Base-by-base conservation (phyloP, 2,113 vertebrate genomes). In the Columba janthina region DNA sequence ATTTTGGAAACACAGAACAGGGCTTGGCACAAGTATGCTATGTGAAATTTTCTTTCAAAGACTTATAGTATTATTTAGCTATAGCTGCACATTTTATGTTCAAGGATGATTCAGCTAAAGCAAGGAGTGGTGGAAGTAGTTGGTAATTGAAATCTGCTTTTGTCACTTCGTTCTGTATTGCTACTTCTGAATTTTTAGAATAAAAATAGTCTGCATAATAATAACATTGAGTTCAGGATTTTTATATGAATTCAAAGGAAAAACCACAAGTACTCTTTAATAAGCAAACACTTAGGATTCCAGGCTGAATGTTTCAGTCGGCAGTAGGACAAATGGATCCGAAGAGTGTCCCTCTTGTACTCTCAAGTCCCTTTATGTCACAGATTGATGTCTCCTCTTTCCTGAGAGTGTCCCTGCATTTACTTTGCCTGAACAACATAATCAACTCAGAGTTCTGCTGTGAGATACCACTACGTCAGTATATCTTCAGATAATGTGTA, bases 351-450 rank as follows among this genome's bases (percentile, higher is more conserved):
- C 90, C 93, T 93, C 75, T 93, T 95, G 94, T 90, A 88, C 94
- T 90, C 88, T 96, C 70, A 93, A 86, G 90, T 96, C 93, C 94
- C 82, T 94, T 96, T 96, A 95, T 96, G 93, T 95, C 95, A 96
- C 92, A 95, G 85, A 93, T 95, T 94, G 93, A 96, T 95, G 79
- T 57, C 85, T 93, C 0, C 82, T 90, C 88, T 88, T 95, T 83
- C n/a, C 64, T 90, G 56, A 90, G 81, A 88, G 56, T 46, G 90
- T 91, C 79, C 60, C 69, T 92, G 85, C 76, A 24, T 95, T 96
- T 91, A 71, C 88, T 96, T 94, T 77, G 48, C 53, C 15, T 77
- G 92, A 96, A 80, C 69, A 90, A n/a, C 69, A 36, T 75, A 90
- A 53, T 34, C 82, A 74, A 3, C 90, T 73, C 14, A 13, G 73